Evolutionary conservation across 2,113 vertebrate species (phyloP), one percentile per base, ranked within the genome.

Genomic region (Epinephelus fuscoguttatus): DNA sequence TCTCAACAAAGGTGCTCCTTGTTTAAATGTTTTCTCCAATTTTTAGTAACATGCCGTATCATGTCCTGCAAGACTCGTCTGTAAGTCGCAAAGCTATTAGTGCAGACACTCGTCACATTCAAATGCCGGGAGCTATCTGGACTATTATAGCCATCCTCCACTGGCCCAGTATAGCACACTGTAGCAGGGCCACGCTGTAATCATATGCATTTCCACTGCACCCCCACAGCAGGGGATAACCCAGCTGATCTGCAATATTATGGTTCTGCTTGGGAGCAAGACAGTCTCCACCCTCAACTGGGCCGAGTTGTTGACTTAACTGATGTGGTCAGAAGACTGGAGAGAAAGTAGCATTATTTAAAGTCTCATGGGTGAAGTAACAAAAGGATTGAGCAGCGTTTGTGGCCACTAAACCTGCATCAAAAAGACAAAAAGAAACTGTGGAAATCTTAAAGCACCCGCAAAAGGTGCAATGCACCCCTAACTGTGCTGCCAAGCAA

Each of bases 181-280:
- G 71, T 49, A 76, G 33, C 30, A 9, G 18, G n/a, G 45, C 56
- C 62, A 40, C 15, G 4, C 78, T 86, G 69, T 87, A 85, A 82
- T 90, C 75, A 85, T 59, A 62, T 82, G 67, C 72, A 76, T 81
- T 78, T 85, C 33, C 53, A 60, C 37, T 66, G 55, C 45, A 56
- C 9, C 17, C 23, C 23, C 61, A 66, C 72, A 69, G 75, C 66
- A 82, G 84, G 60, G 71, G 53, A 81, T 88, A 78, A 72, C 82
- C 78, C 66, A 13, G 27, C 47, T 84, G 84, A 89, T 81, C 80
- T 70, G 23, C 67, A 72, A 67, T 82, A 70, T 72, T 80, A 60
- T 71, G 73, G 73, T 59, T 90, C 47, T 50, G 13, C 52, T 67
- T 80, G 12, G 64, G 71, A 82, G 64, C 11, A 21, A 11, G 7